phyloP scores from a whole-genome alignment of 2,888 invertebrate species.

The Cheilosia urbana region DNA sequence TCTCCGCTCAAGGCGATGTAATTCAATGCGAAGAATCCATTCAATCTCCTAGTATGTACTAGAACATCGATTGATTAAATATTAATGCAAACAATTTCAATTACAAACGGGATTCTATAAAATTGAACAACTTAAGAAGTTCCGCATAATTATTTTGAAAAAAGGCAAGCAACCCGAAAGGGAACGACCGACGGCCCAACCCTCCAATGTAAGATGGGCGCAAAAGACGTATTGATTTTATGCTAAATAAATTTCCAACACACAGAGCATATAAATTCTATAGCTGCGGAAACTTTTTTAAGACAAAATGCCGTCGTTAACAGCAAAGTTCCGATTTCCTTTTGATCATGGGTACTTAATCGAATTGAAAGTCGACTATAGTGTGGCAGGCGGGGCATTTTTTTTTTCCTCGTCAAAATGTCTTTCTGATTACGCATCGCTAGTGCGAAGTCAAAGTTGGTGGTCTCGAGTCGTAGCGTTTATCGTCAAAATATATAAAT shows the following conservation, averaged over 20 bases:
- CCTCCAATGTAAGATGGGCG: not conserved
- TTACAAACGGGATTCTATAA: constrained; percentile 35
- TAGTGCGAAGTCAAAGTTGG: constrained; percentile 18
- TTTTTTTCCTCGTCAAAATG: constrained; percentile 27
- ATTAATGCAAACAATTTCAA: constrained; percentile 47
- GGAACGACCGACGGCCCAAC: constrained; percentile 2
- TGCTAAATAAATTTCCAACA: constrained; percentile 26
- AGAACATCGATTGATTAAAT: constrained; percentile 34
- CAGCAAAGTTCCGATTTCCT: constrained; percentile 43
- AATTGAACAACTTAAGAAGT: constrained; percentile 35
- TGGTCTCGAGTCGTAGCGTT: constrained; percentile 20
- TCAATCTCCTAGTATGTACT: constrained; percentile 26
- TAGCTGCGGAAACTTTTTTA: constrained; percentile 36
- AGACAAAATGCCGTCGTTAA: constrained; percentile 43
- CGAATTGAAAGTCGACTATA: constrained; percentile 28
- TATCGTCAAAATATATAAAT: constrained; percentile 49
- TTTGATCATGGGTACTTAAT: constrained; percentile 41
- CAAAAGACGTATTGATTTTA: constrained; percentile 33
- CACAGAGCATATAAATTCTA: constrained; percentile 37
- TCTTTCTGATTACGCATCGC: constrained; percentile 17
- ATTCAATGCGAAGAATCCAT: constrained; percentile 23
- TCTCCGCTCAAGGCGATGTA: constrained; percentile 7
- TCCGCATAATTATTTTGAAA: constrained; percentile 48
- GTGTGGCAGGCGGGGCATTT: constrained; percentile 1
- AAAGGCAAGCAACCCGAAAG: constrained; percentile 28